Evolutionary conservation across 2,888 invertebrate species (phyloP).

Genomic region (Coelinius sp.): DNA sequence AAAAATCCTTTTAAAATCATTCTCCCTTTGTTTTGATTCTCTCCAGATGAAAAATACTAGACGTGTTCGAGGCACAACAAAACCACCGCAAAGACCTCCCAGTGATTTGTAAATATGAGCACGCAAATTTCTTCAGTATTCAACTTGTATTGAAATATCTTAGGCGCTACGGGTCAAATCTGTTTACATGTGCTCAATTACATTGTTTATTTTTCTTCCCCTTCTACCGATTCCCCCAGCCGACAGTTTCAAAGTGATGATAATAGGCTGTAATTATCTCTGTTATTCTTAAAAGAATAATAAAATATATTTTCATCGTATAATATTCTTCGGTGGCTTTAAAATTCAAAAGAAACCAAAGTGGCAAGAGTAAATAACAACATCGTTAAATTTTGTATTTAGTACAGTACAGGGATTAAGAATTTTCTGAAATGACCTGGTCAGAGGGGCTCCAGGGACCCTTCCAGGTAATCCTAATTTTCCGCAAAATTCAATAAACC

Average conservation of each 20-base stretch:
- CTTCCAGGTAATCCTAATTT: not conserved
- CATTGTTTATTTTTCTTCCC: not conserved
- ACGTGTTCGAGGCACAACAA: not conserved
- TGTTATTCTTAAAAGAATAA: not conserved
- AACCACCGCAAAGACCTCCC: not conserved
- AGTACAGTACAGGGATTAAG: not conserved
- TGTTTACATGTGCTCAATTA: slow-evolving; percentile 20
- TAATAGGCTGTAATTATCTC: not conserved
- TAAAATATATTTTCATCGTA: not conserved
- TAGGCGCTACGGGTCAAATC: not conserved
- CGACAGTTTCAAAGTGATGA: not conserved
- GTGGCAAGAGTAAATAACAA: not conserved
- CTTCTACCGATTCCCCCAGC: not conserved
- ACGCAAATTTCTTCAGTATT: not conserved
- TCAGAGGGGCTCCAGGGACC: not conserved
- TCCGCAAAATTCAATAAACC: slow-evolving; percentile 2
- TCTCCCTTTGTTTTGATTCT: not conserved
- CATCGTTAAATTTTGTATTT: not conserved
- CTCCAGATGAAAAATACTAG: not conserved
- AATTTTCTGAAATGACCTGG: not conserved
- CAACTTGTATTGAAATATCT: not conserved
- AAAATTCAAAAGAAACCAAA: not conserved
- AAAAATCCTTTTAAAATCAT: not conserved
- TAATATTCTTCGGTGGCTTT: not conserved
- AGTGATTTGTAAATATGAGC: not conserved